Conservation (phyloP, 2,113 vertebrate species). For the Trachemys scripta region DNA sequence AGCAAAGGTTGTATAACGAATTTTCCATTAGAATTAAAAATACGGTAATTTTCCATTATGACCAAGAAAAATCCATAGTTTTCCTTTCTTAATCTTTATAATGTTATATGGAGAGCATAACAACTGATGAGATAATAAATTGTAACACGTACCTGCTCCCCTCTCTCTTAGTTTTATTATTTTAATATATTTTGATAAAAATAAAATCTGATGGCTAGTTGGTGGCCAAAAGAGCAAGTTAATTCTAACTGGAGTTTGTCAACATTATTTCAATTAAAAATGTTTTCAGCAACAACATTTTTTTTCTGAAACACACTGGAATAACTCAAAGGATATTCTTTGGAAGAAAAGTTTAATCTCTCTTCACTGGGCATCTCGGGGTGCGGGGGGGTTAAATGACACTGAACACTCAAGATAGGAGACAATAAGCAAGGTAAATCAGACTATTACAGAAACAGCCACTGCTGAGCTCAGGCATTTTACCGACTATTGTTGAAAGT, state of each 20-base stretch:
- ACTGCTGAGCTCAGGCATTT: background rate
- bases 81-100: background rate
- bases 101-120: background rate
- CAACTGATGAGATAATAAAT: background rate
- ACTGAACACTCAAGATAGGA: background rate
- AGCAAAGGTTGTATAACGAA: background rate
- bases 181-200: background rate
- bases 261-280: background rate
- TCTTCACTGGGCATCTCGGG: background rate
- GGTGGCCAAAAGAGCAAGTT: background rate
- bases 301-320: background rate
- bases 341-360: background rate
- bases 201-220: background rate
- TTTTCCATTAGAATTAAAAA: background rate
- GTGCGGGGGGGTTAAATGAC: background rate
- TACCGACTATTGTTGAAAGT: background rate
- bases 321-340: background rate
- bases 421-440: background rate
- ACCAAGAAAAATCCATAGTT: background rate
- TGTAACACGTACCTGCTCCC: background rate
- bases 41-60: background rate
- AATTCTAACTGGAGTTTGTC: background rate
- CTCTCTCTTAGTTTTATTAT: background rate
- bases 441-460: background rate
- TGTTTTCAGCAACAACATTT: background rate